Evolutionary conservation across 2,113 vertebrate species (phyloP).

Genomic region (Amphiprion ocellaris): DNA sequence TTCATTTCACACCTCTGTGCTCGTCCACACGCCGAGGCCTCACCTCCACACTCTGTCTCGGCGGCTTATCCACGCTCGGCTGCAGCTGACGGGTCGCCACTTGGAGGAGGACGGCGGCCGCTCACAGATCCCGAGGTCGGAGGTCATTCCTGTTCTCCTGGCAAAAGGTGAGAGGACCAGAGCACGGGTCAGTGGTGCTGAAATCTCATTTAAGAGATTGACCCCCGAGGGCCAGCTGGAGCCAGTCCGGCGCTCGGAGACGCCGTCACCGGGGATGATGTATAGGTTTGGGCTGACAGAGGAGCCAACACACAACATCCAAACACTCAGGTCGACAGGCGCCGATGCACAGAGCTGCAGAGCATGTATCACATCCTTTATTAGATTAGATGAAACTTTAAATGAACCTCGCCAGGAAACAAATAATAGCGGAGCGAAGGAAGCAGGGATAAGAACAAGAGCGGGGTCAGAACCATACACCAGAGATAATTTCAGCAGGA

Average conservation of each 20-base stretch:
- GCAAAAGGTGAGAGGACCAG: constrained; percentile 69
- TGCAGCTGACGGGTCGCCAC: constrained; percentile 43
- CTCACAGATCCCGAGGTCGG: constrained; percentile 60
- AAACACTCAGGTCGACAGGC: constrained; percentile 39
- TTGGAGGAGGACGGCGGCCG: constrained; percentile 55
- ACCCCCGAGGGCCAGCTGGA: constrained; percentile 61
- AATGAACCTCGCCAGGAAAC: background rate
- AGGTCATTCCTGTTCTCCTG: constrained; percentile 70
- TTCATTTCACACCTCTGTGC: constrained; percentile 64
- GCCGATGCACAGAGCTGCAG: constrained; percentile 24
- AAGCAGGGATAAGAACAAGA: constrained; percentile 16
- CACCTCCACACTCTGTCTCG: constrained; percentile 41
- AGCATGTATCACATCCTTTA: constrained; percentile 39
- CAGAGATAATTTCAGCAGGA: background rate
- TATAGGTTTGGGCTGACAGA: constrained; percentile 51
- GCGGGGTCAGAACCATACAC: constrained; percentile 16
- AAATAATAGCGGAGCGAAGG: constrained; percentile 28
- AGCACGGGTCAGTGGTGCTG: constrained; percentile 77
- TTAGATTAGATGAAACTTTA: constrained; percentile 47
- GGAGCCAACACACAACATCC: constrained; percentile 20
- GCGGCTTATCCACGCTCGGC: constrained; percentile 45
- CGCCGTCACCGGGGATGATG: constrained; percentile 66
- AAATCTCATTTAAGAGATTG: constrained; percentile 85
- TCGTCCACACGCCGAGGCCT: constrained; percentile 22
- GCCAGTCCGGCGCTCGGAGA: constrained; percentile 52